Conservation (phyloP, 2,888 invertebrate genomes). For the Corbicula japonica region DNA sequence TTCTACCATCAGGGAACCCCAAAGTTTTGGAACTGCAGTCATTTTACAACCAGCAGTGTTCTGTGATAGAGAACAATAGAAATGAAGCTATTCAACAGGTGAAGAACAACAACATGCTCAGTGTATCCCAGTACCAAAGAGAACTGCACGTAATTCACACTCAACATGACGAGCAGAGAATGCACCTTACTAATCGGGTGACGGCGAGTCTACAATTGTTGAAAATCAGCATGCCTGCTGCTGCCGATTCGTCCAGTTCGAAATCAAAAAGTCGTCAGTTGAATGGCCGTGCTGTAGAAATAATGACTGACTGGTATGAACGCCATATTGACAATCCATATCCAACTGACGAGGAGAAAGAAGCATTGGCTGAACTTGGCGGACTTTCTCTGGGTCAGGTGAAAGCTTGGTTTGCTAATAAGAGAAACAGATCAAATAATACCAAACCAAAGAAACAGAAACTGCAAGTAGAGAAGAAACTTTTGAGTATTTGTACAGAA, state of each 20-base stretch:
- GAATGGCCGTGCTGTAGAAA: constrained; percentile 72
- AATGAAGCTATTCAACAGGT: constrained; percentile 72
- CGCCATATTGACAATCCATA: constrained; percentile 81
- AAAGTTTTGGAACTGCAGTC: constrained; percentile 78
- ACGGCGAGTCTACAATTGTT: constrained; percentile 78
- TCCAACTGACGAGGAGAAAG: constrained; percentile 81
- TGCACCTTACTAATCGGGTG: constrained; percentile 78
- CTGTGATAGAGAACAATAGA: constrained; percentile 76
- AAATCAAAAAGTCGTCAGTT: constrained; percentile 75
- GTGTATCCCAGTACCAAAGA: constrained; percentile 63
- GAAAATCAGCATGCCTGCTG: constrained; percentile 73
- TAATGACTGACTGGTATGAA: constrained; percentile 82
- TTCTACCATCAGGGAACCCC: constrained; percentile 68
- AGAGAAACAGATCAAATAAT: constrained; percentile 82
- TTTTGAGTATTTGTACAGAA: constrained; percentile 75
- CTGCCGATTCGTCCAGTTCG: constrained; percentile 43
- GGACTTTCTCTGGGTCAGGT: constrained; percentile 78
- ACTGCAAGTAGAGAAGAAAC: constrained; percentile 73
- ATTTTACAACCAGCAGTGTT: constrained; percentile 79
- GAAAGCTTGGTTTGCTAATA: constrained; percentile 85
- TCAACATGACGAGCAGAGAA: constrained; percentile 76
- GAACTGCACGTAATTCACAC: constrained; percentile 67
- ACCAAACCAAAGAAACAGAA: constrained; percentile 82
- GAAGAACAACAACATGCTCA: constrained; percentile 65
- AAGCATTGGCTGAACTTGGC: constrained; percentile 77